Conservation (phyloP, 1,140 invertebrate species). For the Apocrypta bakeri region DNA sequence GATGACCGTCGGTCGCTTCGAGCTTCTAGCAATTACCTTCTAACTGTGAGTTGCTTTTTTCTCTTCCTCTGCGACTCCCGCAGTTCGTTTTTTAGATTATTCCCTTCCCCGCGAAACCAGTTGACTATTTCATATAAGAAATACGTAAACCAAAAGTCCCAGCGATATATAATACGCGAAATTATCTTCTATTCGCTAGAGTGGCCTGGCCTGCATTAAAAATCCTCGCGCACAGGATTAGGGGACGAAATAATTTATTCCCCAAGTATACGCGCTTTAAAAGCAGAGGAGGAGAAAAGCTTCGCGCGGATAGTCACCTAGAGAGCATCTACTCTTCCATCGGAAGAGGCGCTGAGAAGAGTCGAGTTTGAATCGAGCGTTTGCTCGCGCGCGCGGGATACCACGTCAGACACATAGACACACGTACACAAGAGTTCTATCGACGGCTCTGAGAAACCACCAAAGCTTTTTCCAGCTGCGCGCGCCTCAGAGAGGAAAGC, state of each 20-base stretch:
- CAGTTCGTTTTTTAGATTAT: conserved; percentile 9
- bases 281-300: too few species aligned
- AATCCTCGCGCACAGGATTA: background rate
- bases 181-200: background rate
- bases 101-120: too few species aligned
- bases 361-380: background rate
- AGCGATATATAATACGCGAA: background rate
- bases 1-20: conserved; percentile 29
- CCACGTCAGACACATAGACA: too few species aligned
- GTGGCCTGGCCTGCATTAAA: conserved; percentile 22
- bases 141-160: conserved; percentile 25
- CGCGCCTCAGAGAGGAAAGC: too few species aligned
- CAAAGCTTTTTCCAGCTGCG: background rate
- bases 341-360: too few species aligned
- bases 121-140: background rate
- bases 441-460: background rate
- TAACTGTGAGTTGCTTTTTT: conserved; percentile 11
- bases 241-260: too few species aligned
- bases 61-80: background rate
- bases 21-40: conserved; percentile 41
- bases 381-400: too few species aligned
- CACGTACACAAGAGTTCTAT: too few species aligned
- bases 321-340: too few species aligned
- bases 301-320: background rate
- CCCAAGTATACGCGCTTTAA: too few species aligned